A percentile compares a stretch with the other conserved stretches of the same genome.
Conservation (phyloP, 2,888 invertebrate genomes). For the Eurois occulta region DNA sequence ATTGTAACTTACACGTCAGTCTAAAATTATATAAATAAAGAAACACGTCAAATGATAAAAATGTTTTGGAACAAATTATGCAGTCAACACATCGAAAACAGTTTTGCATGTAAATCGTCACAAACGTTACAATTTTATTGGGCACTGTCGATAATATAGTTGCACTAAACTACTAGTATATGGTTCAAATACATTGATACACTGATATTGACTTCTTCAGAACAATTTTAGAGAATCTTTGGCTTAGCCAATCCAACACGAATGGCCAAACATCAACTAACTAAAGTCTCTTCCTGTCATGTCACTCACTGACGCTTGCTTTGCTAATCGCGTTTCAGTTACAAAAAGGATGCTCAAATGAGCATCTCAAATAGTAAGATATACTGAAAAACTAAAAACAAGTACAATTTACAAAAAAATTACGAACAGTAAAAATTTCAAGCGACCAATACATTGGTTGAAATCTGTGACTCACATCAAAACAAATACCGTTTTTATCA, state of each 20-base stretch:
- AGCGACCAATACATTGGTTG: neutral
- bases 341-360: neutral
- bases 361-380: slow-evolving; percentile 30
- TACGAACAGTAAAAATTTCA: neutral
- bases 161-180: slow-evolving; percentile 21
- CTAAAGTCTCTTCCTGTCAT: slow-evolving; percentile 54
- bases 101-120: slow-evolving; percentile 48
- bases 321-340: slow-evolving; percentile 49
- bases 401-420: neutral
- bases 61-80: slow-evolving; percentile 84
- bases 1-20: slow-evolving; percentile 63
- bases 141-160: slow-evolving; percentile 25
- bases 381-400: neutral
- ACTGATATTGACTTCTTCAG: slow-evolving; percentile 34
- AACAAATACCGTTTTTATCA: neutral
- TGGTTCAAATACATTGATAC: slow-evolving; percentile 16
- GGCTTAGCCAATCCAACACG: slow-evolving; percentile 50
- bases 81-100: slow-evolving; percentile 74
- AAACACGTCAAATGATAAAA: slow-evolving; percentile 73
- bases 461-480: neutral
- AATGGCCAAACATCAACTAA: slow-evolving; percentile 70
- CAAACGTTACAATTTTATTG: slow-evolving; percentile 28
- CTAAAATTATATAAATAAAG: slow-evolving; percentile 69
- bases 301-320: slow-evolving; percentile 62
- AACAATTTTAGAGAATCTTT: slow-evolving; percentile 54